Percentiles rank a stretch among this genome's conserved stretches.
Evolutionary conservation across 2,888 invertebrate genomes (phyloP).

Genomic region (Erpobdella octoculata): DNA sequence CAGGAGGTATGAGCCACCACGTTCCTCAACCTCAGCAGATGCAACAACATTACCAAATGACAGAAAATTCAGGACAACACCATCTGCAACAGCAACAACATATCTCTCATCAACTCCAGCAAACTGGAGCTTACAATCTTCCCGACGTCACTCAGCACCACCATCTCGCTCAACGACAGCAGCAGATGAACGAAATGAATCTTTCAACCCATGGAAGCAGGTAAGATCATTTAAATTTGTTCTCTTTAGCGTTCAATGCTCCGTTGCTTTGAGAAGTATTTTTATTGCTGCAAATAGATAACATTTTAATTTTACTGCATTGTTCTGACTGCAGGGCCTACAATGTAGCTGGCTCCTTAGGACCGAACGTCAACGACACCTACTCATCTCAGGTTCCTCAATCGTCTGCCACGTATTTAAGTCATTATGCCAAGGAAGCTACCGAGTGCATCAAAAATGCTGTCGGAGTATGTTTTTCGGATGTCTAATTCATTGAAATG

Average conservation of each 20-base stretch:
- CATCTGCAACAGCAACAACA: slow-evolving; percentile 1
- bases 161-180: neutral
- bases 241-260: too few species aligned
- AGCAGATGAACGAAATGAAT: neutral
- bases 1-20: neutral
- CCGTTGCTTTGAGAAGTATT: too few species aligned
- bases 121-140: neutral
- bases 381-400: neutral
- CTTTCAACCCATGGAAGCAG: neutral
- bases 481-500: too few species aligned
- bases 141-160: neutral
- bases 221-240: too few species aligned
- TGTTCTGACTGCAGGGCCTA: neutral
- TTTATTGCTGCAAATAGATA: too few species aligned
- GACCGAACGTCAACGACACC: neutral
- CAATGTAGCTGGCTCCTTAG: neutral
- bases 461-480: slow-evolving; percentile 51
- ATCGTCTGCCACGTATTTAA: slow-evolving; percentile 30
- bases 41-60: neutral
- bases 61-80: neutral
- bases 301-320: too few species aligned
- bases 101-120: neutral
- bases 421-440: slow-evolving; percentile 53
- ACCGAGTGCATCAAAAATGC: slow-evolving; percentile 57
- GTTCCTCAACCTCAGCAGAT: neutral